Evolutionary conservation across 2,113 vertebrate genomes (phyloP).

Genomic region (Pollimyrus isidori): DNA sequence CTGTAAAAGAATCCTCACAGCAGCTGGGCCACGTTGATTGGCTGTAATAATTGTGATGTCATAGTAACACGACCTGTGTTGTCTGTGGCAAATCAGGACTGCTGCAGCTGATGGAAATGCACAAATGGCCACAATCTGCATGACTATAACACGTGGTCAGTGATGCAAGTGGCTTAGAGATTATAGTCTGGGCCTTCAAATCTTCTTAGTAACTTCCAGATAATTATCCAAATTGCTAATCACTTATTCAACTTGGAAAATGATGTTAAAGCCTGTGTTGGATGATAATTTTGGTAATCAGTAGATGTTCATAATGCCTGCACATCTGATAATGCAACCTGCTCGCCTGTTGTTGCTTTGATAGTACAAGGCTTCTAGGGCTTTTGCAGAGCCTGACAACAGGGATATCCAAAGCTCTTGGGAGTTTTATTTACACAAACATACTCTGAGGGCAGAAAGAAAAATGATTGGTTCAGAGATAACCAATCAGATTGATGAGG

Average conservation of each 20-base stretch:
- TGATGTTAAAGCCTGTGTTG: neutral
- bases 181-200: neutral
- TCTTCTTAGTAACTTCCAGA: neutral
- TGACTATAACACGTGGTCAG: neutral
- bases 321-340: neutral
- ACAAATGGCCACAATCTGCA: neutral
- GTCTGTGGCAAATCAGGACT: neutral
- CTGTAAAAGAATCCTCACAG: neutral
- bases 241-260: neutral
- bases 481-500: neutral
- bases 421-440: neutral
- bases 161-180: neutral
- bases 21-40: neutral
- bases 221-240: neutral
- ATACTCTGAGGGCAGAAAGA: neutral
- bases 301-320: neutral
- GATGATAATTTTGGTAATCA: neutral
- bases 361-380: neutral
- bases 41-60: neutral
- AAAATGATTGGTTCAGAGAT: neutral
- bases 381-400: neutral
- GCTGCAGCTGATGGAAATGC: neutral
- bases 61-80: neutral
- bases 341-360: neutral
- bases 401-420: neutral